Conservation (phyloP, 2,888 invertebrate species). For the Mechanitis messenoides region DNA sequence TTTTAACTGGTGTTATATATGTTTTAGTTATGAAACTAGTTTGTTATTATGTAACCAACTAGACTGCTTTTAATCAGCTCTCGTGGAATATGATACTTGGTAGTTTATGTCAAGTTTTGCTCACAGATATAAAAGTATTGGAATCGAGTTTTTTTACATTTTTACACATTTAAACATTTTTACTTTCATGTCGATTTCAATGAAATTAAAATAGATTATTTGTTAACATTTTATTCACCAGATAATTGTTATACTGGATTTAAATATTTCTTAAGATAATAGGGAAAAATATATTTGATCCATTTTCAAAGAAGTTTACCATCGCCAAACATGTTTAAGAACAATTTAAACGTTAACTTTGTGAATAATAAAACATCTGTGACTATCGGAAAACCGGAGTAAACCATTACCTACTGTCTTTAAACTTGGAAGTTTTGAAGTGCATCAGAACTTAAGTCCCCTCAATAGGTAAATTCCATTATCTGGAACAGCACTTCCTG, state of each 20-base stretch:
- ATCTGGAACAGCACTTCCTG: conserved; percentile 11
- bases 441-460: conserved; percentile 20
- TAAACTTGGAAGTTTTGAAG: conserved; percentile 16
- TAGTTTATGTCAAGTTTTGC: background rate
- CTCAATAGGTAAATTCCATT: conserved; percentile 18
- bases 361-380: background rate
- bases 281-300: too few species aligned
- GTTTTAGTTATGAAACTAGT: background rate
- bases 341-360: too few species aligned
- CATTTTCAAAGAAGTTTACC: too few species aligned
- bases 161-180: too few species aligned
- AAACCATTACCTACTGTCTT: conserved; percentile 15
- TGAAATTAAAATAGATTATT: too few species aligned
- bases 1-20: background rate
- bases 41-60: background rate
- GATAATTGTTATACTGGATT: too few species aligned
- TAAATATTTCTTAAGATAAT: too few species aligned
- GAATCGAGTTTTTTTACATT: too few species aligned
- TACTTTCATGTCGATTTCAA: too few species aligned
- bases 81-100: background rate
- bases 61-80: background rate
- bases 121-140: too few species aligned
- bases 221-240: too few species aligned
- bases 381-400: conserved; percentile 4
- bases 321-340: too few species aligned